Base-by-base conservation (phyloP, 2,797 vertebrate genomes). In the Cottoperca gobio region DNA sequence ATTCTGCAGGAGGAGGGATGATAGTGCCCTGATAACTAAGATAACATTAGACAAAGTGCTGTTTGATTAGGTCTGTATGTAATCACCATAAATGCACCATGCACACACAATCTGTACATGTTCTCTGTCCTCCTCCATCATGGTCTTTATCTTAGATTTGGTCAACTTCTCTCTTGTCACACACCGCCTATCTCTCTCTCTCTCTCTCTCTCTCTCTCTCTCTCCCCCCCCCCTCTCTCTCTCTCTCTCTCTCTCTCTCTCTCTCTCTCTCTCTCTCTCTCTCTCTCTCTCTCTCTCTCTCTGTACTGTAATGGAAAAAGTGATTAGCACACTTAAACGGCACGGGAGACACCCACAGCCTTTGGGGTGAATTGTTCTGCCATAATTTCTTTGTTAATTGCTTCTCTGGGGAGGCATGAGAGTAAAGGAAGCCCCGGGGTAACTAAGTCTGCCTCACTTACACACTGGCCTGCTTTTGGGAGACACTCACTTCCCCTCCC, bases 381-480 rank as follows among this genome's bases (percentile, higher is more conserved):
- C 92, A 91, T 94, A 88, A 94, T 95, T 92, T 95, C 92, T 95
- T 94, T 94, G 94, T 94, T 95, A 95, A 95, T 95, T 95, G 92
- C 93, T 86, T 94, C 93, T 94, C 93, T 77, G 62, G 92, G 92
- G 94, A 95, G 64, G 70, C 75, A 78, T 77, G 88, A 66, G 86
- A 78, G 82, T 76, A 86, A 84, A 87, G 71, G 81, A 88, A 85
- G 90, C 91, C 88, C 49, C 50, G 48, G 89, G 88, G 89, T 89
- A 80, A 81, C 87, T 70, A 5, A 74, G 85, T 88, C 90, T 90
- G 90, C 88, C 91, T 91, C 88, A 82, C 83, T 92, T 88, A 89
- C 90, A 91, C 87, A 93, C 88, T 91, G 87, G 86, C 90, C 88
- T 89, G 89, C 81, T 92, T 93, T 86, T 76, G 59, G 62, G 77